Evolutionary conservation across 92 coral and sea anemone genomes (phyloP), one percentile per base, ranked within the genome.

Genomic region (Blastomussa wellsi): DNA sequence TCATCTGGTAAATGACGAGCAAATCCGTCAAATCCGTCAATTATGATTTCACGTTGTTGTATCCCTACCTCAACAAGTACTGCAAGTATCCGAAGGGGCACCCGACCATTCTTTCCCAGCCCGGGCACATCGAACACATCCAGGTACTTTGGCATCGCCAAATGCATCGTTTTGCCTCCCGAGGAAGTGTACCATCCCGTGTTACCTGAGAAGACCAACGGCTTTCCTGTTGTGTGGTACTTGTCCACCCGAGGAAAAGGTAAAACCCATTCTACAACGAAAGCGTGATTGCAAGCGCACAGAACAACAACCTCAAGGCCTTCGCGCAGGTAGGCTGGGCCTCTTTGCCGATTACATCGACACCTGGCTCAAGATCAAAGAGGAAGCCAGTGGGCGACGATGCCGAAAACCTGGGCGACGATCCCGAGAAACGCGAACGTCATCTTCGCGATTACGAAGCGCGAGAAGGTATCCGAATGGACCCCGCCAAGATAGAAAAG

Each of bases 271-370:
- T 7, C 20, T 41, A 17, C 13, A 29, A 7, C 52, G 77, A n/a
- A 0, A 19, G 0, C 42, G 29, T 4, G 32, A 6, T 1, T 78
- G 89, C 19, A 10, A 16, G 0, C 81, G n/a, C 76, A 48, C 71
- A 2, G 16, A 31, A 1, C 51, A 72, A 15, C 33, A 72, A 8
- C 47, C 86, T 0, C 68, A n/a, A 7, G 0, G 37, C 24, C 5
- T 10, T 6, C 86, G 90, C 5, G 67, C 77, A 2, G 74, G 86
- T 82, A 19, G 39, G 8, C 4, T 4, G 0, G 60, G 72, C 24
- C 26, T 82, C 62, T 87, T 87, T 41, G 14, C 28, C 15, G 64
- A 66, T 3, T 87, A 87, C 49, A 26, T 87, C 49, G 48, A 57
- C 22, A 41, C 36, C 3, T 74, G 79, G 49, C 48, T 80, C n/a